phyloP scores from a whole-genome alignment of 2,113 vertebrate genomes.

The Lipophrys pholis region DNA sequence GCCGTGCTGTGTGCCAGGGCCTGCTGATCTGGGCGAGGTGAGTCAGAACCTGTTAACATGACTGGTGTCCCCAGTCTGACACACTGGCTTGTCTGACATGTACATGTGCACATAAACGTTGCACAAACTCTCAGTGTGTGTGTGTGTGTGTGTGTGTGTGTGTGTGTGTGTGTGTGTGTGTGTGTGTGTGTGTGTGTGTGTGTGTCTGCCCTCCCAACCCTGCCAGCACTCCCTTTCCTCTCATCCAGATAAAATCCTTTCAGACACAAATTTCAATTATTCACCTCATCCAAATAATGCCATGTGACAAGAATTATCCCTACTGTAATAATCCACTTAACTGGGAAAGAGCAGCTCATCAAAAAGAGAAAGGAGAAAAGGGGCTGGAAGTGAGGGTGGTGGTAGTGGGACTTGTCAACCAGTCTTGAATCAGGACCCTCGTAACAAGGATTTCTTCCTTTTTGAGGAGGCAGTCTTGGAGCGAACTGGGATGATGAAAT shows the following conservation, averaged over 20 bases:
- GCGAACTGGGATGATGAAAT: slow-evolving; percentile 79
- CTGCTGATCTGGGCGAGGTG: slow-evolving; percentile 80
- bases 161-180: slow-evolving; percentile 8
- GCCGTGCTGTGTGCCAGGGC: slow-evolving; percentile 56
- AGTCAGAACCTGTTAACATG: slow-evolving; percentile 86
- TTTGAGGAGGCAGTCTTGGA: slow-evolving; percentile 76
- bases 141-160: slow-evolving; percentile 4
- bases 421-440: slow-evolving; percentile 77
- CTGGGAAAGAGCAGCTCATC: slow-evolving; percentile 88
- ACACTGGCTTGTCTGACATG: slow-evolving; percentile 65
- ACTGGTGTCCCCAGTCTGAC: slow-evolving; percentile 82
- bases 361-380: slow-evolving; percentile 82
- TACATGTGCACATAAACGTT: slow-evolving; percentile 74
- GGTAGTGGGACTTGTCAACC: slow-evolving; percentile 74
- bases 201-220: slow-evolving; percentile 71
- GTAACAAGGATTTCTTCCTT: slow-evolving; percentile 79
- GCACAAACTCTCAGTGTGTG: slow-evolving; percentile 46
- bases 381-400: slow-evolving; percentile 66
- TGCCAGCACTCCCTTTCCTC: slow-evolving; percentile 84
- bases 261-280: slow-evolving; percentile 91
- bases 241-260: slow-evolving; percentile 88
- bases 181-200: slow-evolving; percentile 23
- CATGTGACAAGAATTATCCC: slow-evolving; percentile 90
- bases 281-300: slow-evolving; percentile 91
- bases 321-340: slow-evolving; percentile 91